These are phyloP conservation scores for Danio rerio DNA, from an alignment of 2,113 vertebrate species.

Conservation along the genomic window GRCz12tu NC_133199.1:30222001-30222500, in stretches of 20 bases:
- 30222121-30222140: conserved; percentile 37
- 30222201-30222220: conserved; percentile 18
- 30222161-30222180: not conserved
- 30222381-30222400: conserved; percentile 53
- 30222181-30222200: not conserved
- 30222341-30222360: conserved; percentile 68
- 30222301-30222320: conserved; percentile 15
- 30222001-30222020: too few species aligned
- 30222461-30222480: conserved; percentile 76
- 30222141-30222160: conserved; percentile 21
- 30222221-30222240: conserved; percentile 23
- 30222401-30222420: conserved; percentile 59
- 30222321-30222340: conserved; percentile 71
- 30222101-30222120: conserved; percentile 54
- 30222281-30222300: not conserved
- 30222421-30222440: conserved; percentile 75
- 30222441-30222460: conserved; percentile 79
- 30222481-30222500: conserved; percentile 74
- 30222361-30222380: conserved; percentile 42
- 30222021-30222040: not conserved
- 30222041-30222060: not conserved
- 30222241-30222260: conserved; percentile 1
- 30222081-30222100: conserved; percentile 62
- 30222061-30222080: conserved; percentile 41
- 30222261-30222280: conserved; percentile 8